These are phyloP conservation scores for Chrosomus eos DNA, from an alignment of 2,797 vertebrate genomes.

Conservation along the genomic window DNA sequence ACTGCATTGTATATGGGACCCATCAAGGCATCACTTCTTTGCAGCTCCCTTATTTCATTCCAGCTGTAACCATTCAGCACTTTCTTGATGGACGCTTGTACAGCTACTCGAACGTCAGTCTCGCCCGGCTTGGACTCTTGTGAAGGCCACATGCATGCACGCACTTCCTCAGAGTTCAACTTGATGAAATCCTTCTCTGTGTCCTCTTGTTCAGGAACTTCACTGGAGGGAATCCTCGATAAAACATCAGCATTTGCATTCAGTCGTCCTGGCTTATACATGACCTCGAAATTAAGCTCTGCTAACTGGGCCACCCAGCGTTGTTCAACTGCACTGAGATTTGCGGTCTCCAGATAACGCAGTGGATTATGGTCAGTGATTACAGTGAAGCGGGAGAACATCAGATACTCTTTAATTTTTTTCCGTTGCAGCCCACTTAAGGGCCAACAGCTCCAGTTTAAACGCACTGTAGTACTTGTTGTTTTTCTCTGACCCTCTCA, in stretches of 20 bases:
- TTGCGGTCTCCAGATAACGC: neutral
- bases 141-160: slow-evolving; percentile 34
- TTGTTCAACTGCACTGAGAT: slow-evolving; percentile 18
- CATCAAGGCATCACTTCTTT: slow-evolving; percentile 9
- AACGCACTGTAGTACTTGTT: too few relatives aligned
- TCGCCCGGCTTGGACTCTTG: neutral
- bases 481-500: too few relatives aligned
- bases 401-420: neutral
- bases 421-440: neutral
- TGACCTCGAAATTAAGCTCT: slow-evolving; percentile 17
- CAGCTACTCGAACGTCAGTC: neutral
- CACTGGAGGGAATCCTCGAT: neutral
- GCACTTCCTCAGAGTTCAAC: neutral
- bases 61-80: slow-evolving; percentile 6
- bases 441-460: too few relatives aligned
- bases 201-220: slow-evolving; percentile 8
- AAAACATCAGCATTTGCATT: slow-evolving; percentile 33
- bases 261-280: neutral
- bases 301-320: slow-evolving; percentile 38
- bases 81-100: neutral
- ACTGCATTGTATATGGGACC: neutral
- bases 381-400: neutral
- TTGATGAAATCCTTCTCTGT: slow-evolving; percentile 18
- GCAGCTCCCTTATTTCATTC: slow-evolving; percentile 21
- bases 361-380: neutral